Conservation (phyloP, 64 coral and sea anemone species). For the Acropora yongei region DNA sequence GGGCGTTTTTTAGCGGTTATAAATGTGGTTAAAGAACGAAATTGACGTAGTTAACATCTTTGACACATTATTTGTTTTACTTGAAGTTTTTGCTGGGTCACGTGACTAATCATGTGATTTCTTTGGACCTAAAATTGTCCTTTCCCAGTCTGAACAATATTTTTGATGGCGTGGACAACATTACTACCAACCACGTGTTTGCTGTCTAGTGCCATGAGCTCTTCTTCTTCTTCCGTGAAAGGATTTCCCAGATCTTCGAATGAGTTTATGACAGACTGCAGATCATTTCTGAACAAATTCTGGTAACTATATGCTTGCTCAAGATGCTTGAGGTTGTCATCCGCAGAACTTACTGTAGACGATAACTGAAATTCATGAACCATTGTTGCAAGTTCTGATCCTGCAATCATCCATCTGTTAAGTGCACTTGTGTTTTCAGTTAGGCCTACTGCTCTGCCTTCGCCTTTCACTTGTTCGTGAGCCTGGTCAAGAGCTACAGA, state of each 20-base stretch:
- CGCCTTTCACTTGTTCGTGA: not conserved
- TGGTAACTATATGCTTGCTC: not conserved
- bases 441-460: not conserved
- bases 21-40: not conserved
- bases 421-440: not conserved
- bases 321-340: not conserved
- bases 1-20: not conserved
- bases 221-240: not conserved
- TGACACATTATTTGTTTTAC: not conserved
- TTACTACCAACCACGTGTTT: constrained; percentile 27
- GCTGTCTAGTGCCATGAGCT: constrained; percentile 25
- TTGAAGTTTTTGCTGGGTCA: not conserved
- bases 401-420: not conserved
- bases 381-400: not conserved
- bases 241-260: not conserved
- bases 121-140: not conserved
- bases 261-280: not conserved
- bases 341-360: not conserved
- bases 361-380: constrained; percentile 4
- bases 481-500: not conserved
- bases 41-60: not conserved
- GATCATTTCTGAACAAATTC: not conserved
- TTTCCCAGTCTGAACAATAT: constrained; percentile 43
- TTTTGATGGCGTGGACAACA: not conserved
- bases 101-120: not conserved